Evolutionary conservation across 2,888 invertebrate genomes (phyloP), one percentile per base, ranked within the genome.

Genomic region (Drosophila picticornis): DNA sequence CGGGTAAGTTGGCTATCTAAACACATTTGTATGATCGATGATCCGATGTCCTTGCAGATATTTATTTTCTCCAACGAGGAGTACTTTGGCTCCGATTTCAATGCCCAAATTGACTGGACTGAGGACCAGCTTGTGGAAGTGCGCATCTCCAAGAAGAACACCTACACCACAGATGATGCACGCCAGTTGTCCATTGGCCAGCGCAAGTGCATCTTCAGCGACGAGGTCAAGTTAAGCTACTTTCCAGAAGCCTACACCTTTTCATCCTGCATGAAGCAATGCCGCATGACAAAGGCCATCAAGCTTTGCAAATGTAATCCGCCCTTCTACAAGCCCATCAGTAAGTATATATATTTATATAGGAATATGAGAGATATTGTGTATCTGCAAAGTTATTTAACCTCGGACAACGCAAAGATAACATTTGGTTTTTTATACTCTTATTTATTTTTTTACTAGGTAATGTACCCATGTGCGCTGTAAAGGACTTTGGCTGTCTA

Each of bases 121-220:
- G 94, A 90, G 59, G 88, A 84, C 38, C 91, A 93, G 72, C 70
- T 88, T 1, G 91, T 91, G 3, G 93, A 93, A 70, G 89, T 93
- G 19, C 87, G 93, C 6, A 93, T 97, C 90, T 96, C 96, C 0
- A 95, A 96, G 31, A 96, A 96, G 87, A 95, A 96, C 90, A 96
- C 96, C 0, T 96, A 96, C 91, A 96, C 96, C 0, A 96, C 96
- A 0, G 95, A 95, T 67, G 96, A 96, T 88, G 96, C 96, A 0
- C 94, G 95, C 0, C 96, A 96, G 83, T 93, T 97, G 52, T 94
- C 94, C 2, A 94, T 95, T 53, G 91, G 91, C 2, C 97, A 97
- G 91, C 93, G 97, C 13, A 95, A 96, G 61, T 97, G 97, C 84
- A 94, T 96, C 36, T 97, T 96, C 86, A 94, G 94, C 0, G 94